Evolutionary conservation across 2,888 invertebrate genomes (phyloP).

Genomic region (Drosophila kuntzei): DNA sequence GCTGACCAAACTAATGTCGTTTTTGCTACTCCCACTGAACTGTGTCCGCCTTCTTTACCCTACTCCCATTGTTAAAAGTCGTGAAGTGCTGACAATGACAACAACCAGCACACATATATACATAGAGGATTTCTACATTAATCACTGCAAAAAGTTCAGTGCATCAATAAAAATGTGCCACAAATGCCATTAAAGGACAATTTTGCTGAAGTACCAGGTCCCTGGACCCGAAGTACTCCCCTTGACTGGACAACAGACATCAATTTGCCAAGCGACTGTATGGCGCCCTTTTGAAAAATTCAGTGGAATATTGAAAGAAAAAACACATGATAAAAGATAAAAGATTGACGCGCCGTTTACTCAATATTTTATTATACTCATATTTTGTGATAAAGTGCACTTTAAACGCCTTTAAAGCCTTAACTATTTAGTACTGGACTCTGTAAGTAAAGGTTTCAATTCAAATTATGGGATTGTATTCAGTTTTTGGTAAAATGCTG

Average conservation of each 20-base stretch:
- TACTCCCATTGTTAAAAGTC: background rate
- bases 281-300: constrained; percentile 23
- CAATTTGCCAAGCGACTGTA: constrained; percentile 41
- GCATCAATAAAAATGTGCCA: constrained; percentile 67
- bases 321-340: constrained; percentile 1
- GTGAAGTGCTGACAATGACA: constrained; percentile 11
- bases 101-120: background rate
- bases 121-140: constrained; percentile 40
- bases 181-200: constrained; percentile 40
- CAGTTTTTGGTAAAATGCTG: background rate
- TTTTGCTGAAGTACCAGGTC: constrained; percentile 19
- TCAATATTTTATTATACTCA: constrained; percentile 16
- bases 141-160: constrained; percentile 56
- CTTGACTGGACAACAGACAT: constrained; percentile 23
- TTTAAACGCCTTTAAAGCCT: background rate
- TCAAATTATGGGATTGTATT: background rate
- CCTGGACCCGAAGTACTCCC: background rate
- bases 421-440: background rate
- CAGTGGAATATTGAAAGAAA: constrained; percentile 2
- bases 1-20: constrained; percentile 57
- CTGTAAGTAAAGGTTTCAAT: background rate
- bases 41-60: constrained; percentile 1
- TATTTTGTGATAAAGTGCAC: background rate
- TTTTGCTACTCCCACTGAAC: constrained; percentile 15
- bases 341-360: constrained; percentile 8